These are phyloP conservation scores for Sebastes vulpes DNA, from an alignment of 2,797 vertebrate species.

Conservation along the genomic window DNA sequence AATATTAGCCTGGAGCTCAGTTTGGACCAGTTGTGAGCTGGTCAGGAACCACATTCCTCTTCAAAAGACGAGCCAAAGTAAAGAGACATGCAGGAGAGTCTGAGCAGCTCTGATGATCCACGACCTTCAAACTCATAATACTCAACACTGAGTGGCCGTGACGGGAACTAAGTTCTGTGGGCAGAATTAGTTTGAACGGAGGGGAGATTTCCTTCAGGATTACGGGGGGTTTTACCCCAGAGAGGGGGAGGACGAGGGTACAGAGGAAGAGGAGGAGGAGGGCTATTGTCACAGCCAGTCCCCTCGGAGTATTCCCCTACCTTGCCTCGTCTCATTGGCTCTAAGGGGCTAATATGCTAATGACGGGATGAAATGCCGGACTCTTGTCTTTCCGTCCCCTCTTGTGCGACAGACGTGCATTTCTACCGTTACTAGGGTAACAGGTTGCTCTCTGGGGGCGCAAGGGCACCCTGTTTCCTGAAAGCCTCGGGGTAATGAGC, in stretches of 20 bases:
- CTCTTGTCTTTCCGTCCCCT: constrained; percentile 70
- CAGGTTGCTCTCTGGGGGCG: constrained; percentile 74
- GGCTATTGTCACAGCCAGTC: constrained; percentile 82
- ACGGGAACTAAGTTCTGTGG: constrained; percentile 41
- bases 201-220: constrained; percentile 76
- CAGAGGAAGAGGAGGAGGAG: constrained; percentile 56
- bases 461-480: constrained; percentile 56
- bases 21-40: constrained; percentile 56
- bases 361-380: constrained; percentile 77
- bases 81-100: constrained; percentile 53
- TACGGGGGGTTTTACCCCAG: constrained; percentile 63
- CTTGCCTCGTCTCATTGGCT: constrained; percentile 83
- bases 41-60: constrained; percentile 80
- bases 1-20: constrained; percentile 33
- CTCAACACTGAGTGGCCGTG: constrained; percentile 20
- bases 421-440: constrained; percentile 83
- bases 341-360: constrained; percentile 82
- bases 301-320: constrained; percentile 75
- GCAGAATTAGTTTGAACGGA: constrained; percentile 50
- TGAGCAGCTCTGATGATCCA: constrained; percentile 29
- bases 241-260: constrained; percentile 64
- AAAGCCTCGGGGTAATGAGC: constrained; percentile 49
- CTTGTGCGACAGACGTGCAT: constrained; percentile 78
- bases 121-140: constrained; percentile 20
- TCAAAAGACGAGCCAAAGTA: constrained; percentile 74